phyloP scores from a whole-genome alignment of 2,113 vertebrate genomes.

The Narcine bancroftii region DNA sequence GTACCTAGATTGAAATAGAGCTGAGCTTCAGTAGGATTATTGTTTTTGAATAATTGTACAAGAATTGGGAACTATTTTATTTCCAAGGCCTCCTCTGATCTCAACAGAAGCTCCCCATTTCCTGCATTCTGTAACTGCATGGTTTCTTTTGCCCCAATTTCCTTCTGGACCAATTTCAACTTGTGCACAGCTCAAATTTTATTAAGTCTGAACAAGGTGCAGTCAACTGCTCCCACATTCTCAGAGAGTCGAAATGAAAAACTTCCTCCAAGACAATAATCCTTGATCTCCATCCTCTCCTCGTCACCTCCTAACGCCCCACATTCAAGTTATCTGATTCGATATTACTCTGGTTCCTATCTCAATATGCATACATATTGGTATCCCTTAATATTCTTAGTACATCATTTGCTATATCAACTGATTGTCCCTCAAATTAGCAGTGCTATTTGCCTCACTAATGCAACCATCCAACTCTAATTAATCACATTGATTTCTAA shows the following conservation, averaged over 20 bases:
- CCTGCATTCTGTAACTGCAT: neutral
- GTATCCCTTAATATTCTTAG: too few relatives aligned
- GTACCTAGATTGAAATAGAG: slow-evolving; percentile 45
- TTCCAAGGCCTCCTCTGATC: neutral
- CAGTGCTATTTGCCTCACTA: too few relatives aligned
- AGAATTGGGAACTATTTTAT: neutral
- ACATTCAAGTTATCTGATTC: neutral
- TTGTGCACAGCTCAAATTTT: neutral
- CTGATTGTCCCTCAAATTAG: too few relatives aligned
- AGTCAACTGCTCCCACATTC: neutral
- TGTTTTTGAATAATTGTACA: too few relatives aligned
- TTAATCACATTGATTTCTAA: too few relatives aligned
- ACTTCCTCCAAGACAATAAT: too few relatives aligned
- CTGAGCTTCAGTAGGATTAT: too few relatives aligned
- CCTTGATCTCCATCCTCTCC: neutral
- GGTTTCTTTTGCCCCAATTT: neutral
- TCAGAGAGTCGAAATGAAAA: neutral
- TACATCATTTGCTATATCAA: too few relatives aligned
- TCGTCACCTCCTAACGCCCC: neutral
- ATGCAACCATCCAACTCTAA: too few relatives aligned
- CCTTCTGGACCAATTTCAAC: neutral
- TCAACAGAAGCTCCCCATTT: neutral
- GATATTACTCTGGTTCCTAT: neutral
- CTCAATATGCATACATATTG: neutral
- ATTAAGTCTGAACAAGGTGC: neutral